phyloP scores from a whole-genome alignment of 2,888 invertebrate species.

The Ectemnius cavifrons region DNA sequence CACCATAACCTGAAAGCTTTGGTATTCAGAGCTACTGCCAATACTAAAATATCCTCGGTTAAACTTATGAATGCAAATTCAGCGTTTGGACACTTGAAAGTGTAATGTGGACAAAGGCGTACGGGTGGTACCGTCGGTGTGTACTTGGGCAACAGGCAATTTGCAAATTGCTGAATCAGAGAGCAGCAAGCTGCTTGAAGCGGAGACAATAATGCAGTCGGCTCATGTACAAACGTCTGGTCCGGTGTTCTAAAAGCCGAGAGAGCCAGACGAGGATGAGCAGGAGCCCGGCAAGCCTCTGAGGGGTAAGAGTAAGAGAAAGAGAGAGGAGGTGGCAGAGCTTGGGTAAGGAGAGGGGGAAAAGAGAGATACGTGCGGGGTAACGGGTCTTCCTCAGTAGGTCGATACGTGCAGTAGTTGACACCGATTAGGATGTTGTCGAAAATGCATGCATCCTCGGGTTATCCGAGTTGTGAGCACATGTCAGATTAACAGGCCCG shows the following conservation, averaged over 20 bases:
- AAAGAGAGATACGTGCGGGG: slow-evolving; percentile 62
- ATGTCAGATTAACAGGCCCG: too few species aligned
- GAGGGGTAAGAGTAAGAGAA: background rate
- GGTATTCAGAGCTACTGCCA: too few species aligned
- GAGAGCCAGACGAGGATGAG: slow-evolving; percentile 24
- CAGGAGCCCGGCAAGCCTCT: too few species aligned
- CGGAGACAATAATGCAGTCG: slow-evolving; percentile 24
- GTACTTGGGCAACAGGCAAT: too few species aligned
- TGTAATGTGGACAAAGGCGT: too few species aligned
- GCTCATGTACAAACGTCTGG: background rate
- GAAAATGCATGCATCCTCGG: slow-evolving; percentile 6
- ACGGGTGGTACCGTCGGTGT: too few species aligned
- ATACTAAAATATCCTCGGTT: too few species aligned
- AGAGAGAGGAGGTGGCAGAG: slow-evolving; percentile 6
- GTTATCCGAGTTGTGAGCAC: too few species aligned
- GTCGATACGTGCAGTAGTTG: slow-evolving; percentile 75
- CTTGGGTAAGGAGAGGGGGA: slow-evolving; percentile 23
- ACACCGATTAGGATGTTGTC: slow-evolving; percentile 70
- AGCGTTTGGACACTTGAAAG: background rate
- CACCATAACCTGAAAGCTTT: too few species aligned
- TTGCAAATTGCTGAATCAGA: too few species aligned
- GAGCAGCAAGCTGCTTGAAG: too few species aligned
- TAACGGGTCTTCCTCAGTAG: slow-evolving; percentile 76
- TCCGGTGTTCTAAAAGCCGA: slow-evolving; percentile 37
- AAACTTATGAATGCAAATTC: too few species aligned